Evolutionary conservation across 2,888 invertebrate genomes (phyloP), one percentile per base, ranked within the genome.

Genomic region (Atethmia centrago): DNA sequence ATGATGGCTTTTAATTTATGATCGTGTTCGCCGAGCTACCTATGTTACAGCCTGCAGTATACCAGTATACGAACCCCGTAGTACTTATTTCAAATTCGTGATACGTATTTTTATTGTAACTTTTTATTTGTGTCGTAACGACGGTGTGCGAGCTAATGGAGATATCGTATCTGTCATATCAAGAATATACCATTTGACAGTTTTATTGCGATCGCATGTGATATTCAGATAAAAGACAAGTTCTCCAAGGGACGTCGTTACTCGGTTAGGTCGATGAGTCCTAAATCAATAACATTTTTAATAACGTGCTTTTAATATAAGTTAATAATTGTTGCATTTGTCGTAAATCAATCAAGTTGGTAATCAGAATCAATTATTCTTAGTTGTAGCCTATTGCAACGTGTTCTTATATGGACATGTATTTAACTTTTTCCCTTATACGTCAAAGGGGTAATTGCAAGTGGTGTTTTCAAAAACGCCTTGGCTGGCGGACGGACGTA

Each of bases 1-100:
- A 95, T 94, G 94, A 95, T 92, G 92, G 93, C 92, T 92, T 95
- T 95, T 95, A 95, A 95, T 95, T 95, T 95, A 95, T 94, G 92
- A 94, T 89, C 90, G 89, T 88, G 90, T 91, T 91, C 87, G 90
- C 87, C 88, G 90, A 87, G 87, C 88, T 86, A 87, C 85, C 78
- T 88, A 90, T 89, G 89, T 88, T 88, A 89, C 89, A 90, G 84
- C 88, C 84, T 86, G 86, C 88, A 85, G 88, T 87, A 89, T 86
- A 80, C 87, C 88, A 84, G 77, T 40, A 82, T 77, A 80, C 28
- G 62, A 65, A 71, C 58, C 80, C 85, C 68, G 72, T 82, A 74
- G 62, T 73, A 80, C 78, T 77, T 75, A 79, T 82, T 90, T 93
- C 88, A 89, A 91, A 93, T 92, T 92, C 91, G 91, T 92, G 92